Percentiles rank a stretch among this genome's conserved stretches.
Evolutionary conservation across 1,140 invertebrate species (phyloP).

Genomic region (Drosophila watanabei): DNA sequence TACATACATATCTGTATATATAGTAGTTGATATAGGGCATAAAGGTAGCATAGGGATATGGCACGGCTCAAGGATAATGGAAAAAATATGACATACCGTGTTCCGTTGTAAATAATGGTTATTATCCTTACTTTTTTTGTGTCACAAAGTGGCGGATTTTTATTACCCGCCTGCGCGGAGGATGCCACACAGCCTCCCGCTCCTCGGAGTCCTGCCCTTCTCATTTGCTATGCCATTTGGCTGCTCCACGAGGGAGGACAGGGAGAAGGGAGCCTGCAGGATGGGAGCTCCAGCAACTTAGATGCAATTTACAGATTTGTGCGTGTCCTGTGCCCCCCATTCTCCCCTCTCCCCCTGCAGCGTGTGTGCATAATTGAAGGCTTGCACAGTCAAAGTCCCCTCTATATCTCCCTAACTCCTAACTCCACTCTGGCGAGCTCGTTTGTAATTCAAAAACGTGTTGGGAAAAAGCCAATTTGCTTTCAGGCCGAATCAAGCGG

Average conservation of each 20-base stretch:
- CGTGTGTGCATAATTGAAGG: constrained; percentile 69
- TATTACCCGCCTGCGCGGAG: constrained; percentile 7
- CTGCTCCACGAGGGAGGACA: constrained; percentile 3
- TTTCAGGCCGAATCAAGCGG: constrained; percentile 38
- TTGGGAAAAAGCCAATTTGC: constrained; percentile 56
- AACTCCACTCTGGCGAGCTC: background rate
- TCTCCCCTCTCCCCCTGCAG: background rate
- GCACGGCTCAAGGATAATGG: background rate
- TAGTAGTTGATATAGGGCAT: background rate
- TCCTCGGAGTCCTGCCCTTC: background rate
- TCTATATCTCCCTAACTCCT: background rate
- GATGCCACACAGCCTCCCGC: constrained; percentile 1
- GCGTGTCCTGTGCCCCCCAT: constrained; percentile 14
- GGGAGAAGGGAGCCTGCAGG: constrained; percentile 2
- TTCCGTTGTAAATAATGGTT: background rate
- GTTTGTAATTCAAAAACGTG: constrained; percentile 54
- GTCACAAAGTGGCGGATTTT: constrained; percentile 21
- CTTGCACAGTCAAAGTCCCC: constrained; percentile 9
- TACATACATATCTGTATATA: too few species aligned
- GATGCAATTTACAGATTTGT: constrained; percentile 54
- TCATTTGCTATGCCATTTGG: constrained; percentile 58
- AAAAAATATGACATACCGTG: constrained; percentile 1
- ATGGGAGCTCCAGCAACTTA: constrained; percentile 11
- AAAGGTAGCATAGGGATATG: background rate
- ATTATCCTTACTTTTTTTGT: constrained; percentile 1